A percentile compares a stretch with the other conserved stretches of the same genome.
These are phyloP conservation scores for Morpho achilles DNA, from an alignment of 2,888 invertebrate species.

Conservation along the genomic window DNA sequence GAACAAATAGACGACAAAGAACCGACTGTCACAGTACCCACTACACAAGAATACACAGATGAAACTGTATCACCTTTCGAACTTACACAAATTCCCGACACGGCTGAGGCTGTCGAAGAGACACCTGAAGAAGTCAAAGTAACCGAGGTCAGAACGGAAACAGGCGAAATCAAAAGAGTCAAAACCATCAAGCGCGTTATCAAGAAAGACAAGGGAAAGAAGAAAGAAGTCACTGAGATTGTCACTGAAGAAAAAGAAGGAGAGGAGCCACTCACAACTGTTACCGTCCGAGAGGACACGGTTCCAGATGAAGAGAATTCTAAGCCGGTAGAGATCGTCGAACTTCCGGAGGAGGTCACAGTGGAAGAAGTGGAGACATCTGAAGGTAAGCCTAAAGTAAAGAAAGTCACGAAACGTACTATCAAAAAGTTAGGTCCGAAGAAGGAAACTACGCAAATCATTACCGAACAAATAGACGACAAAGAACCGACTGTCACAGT, in stretches of 20 bases:
- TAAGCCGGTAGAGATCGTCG: constrained; percentile 15
- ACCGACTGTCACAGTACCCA: no score
- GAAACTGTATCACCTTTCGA: no score
- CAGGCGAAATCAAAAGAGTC: no score
- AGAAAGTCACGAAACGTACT: constrained; percentile 25
- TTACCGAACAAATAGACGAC: constrained; percentile 19
- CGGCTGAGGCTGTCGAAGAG: no score
- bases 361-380: constrained; percentile 44
- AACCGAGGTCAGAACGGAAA: no score
- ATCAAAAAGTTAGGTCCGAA: constrained; percentile 31
- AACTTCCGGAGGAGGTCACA: constrained; percentile 37
- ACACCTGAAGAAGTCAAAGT: no score
- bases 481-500: constrained; percentile 33
- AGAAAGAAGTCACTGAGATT: constrained; percentile 32
- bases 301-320: constrained; percentile 30
- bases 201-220: no score
- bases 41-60: no score
- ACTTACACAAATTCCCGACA: no score
- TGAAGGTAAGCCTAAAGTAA: constrained; percentile 34
- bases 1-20: no score
- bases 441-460: constrained; percentile 35
- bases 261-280: constrained; percentile 35
- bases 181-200: no score
- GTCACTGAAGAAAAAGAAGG: constrained; percentile 27
- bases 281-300: constrained; percentile 27